Conservation (phyloP, 2,888 invertebrate species). For the Aspidapion aeneum region DNA sequence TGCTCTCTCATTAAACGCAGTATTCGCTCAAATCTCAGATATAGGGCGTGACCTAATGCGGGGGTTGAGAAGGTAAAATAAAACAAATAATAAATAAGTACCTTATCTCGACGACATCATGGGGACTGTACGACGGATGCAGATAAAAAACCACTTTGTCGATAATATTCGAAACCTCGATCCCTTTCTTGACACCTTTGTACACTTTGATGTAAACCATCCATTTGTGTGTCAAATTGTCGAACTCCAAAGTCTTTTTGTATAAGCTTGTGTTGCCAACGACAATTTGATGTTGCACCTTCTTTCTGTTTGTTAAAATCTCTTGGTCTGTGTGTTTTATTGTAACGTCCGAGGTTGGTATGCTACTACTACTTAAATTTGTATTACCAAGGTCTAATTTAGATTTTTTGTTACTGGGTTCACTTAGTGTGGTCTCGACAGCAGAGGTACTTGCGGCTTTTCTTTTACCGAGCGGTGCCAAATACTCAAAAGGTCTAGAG, state of each 20-base stretch:
- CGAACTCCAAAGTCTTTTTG: conserved; percentile 64
- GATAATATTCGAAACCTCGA: conserved; percentile 62
- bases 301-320: conserved; percentile 34
- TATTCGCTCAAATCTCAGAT: too few relatives aligned
- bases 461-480: conserved; percentile 20
- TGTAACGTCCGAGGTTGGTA: conserved; percentile 13
- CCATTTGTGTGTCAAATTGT: conserved; percentile 84
- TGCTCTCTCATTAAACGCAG: too few relatives aligned
- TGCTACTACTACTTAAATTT: conserved; percentile 18
- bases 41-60: too few relatives aligned
- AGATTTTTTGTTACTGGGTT: conserved; percentile 16
- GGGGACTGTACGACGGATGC: conserved; percentile 84
- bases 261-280: conserved; percentile 81
- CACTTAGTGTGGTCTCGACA: neutral
- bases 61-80: too few relatives aligned
- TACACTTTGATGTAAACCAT: conserved; percentile 67
- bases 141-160: conserved; percentile 74
- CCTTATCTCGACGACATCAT: conserved; percentile 77
- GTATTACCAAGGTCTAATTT: conserved; percentile 9
- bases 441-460: neutral
- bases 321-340: conserved; percentile 20
- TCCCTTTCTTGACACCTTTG: conserved; percentile 61
- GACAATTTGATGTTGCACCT: conserved; percentile 45
- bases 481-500: conserved; percentile 26
- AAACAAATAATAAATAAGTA: too few relatives aligned